Conservation (phyloP, 2,113 vertebrate species). For the Syngnathus scovelli region DNA sequence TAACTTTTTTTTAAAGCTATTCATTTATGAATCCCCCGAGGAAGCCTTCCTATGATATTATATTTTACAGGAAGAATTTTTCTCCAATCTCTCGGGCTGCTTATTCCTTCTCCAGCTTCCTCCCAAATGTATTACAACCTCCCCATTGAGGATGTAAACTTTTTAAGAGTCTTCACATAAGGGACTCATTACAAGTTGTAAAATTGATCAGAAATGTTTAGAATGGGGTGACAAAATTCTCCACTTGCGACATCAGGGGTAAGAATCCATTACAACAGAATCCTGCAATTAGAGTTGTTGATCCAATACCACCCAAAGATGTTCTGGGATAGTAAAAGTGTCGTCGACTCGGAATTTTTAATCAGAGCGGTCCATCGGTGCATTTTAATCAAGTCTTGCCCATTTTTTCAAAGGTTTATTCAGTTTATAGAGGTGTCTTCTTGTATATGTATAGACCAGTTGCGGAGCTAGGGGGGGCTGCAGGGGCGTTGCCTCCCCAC, state of each 20-base stretch:
- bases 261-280: not conserved
- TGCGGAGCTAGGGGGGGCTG: too few relatives aligned
- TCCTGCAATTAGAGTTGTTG: not conserved
- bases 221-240: not conserved
- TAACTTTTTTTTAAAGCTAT: not conserved
- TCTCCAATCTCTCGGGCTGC: not conserved
- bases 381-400: not conserved
- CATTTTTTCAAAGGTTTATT: not conserved
- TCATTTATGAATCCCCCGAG: not conserved
- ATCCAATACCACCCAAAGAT: not conserved
- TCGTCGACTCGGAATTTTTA: not conserved
- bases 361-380: not conserved
- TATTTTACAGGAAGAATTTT: not conserved
- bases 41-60: not conserved
- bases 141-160: not conserved
- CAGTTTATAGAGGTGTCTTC: not conserved
- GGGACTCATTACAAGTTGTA: not conserved
- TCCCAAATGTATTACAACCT: not conserved
- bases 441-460: slow-evolving; percentile 4
- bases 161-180: not conserved
- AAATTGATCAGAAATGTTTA: not conserved
- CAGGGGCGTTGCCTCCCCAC: too few relatives aligned
- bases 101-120: not conserved
- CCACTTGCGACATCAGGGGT: not conserved
- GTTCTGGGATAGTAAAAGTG: not conserved